Conservation (phyloP, 2,113 vertebrate genomes). For the Chionis minor region DNA sequence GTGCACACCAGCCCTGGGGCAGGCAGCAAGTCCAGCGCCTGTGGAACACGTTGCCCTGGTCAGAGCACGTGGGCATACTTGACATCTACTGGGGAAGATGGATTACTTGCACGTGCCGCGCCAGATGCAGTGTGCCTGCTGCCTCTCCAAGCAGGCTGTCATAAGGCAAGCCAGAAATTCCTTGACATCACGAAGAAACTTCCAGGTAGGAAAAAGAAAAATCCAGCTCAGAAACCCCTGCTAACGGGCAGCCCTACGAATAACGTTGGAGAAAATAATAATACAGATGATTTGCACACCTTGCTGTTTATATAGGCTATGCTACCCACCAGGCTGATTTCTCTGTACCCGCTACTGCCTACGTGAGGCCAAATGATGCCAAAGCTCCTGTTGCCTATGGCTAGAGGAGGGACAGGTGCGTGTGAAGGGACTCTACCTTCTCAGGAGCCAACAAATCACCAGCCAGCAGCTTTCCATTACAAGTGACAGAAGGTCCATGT, state of each 20-base stretch:
- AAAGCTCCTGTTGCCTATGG: not conserved
- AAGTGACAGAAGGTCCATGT: not conserved
- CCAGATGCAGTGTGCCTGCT: not conserved
- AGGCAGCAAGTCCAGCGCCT: not conserved
- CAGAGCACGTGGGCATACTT: not conserved
- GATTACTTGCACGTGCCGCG: not conserved
- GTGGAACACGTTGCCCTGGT: not conserved
- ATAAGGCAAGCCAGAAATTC: not conserved
- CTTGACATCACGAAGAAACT: not conserved
- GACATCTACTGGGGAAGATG: not conserved
- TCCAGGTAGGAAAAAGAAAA: not conserved
- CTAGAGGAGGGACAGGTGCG: rapidly evolving
- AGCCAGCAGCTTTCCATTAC: not conserved
- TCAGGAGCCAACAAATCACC: not conserved
- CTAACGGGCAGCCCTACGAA: not conserved
- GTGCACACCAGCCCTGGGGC: not conserved
- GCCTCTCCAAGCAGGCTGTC: not conserved
- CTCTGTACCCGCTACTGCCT: not conserved
- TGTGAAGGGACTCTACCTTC: not conserved
- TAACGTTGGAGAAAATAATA: not conserved
- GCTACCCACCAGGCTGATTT: not conserved
- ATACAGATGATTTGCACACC: too few species aligned
- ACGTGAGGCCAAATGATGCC: not conserved
- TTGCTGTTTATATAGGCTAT: not conserved
- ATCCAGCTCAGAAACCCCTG: not conserved